These are phyloP conservation scores for Agriopis leucophaearia DNA, from an alignment of 2,888 invertebrate genomes.

Conservation along the genomic window DNA sequence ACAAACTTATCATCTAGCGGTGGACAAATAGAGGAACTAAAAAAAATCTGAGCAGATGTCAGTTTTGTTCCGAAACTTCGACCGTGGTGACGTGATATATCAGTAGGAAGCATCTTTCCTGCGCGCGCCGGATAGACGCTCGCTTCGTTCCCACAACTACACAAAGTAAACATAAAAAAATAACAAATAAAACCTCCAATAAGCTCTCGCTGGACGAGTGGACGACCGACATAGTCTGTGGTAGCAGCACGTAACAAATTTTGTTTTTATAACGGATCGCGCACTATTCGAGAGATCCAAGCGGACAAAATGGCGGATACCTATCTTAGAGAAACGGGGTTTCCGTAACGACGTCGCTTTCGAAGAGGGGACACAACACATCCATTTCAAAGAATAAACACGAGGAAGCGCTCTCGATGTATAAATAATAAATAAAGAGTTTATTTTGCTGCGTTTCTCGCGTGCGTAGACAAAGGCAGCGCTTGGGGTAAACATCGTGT, in stretches of 20 bases:
- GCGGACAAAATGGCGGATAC: slow-evolving; percentile 68
- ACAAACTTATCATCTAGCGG: not conserved
- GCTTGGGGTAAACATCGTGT: slow-evolving; percentile 73
- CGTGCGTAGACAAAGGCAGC: slow-evolving; percentile 79
- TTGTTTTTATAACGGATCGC: slow-evolving; percentile 72
- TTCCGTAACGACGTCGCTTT: slow-evolving; percentile 64
- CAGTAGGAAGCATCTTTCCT: slow-evolving; percentile 50
- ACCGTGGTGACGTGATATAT: too few species aligned
- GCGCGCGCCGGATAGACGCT: slow-evolving; percentile 54
- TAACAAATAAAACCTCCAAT: slow-evolving; percentile 63
- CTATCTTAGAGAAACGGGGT: slow-evolving; percentile 47
- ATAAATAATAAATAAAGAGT: slow-evolving; percentile 83
- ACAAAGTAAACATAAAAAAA: slow-evolving; percentile 66
- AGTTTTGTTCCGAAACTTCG: not conserved
- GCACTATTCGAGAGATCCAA: slow-evolving; percentile 49
- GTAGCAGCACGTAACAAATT: slow-evolving; percentile 63
- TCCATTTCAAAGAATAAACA: slow-evolving; percentile 84
- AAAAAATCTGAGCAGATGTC: too few species aligned
- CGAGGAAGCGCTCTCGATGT: slow-evolving; percentile 79
- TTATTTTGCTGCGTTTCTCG: slow-evolving; percentile 77
- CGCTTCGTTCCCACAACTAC: slow-evolving; percentile 62
- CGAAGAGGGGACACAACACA: slow-evolving; percentile 65
- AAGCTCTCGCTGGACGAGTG: slow-evolving; percentile 61
- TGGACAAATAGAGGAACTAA: not conserved
- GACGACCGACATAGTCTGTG: slow-evolving; percentile 30